Evolutionary conservation across 2,888 invertebrate genomes (phyloP).

Genomic region (Nebria brevicollis): DNA sequence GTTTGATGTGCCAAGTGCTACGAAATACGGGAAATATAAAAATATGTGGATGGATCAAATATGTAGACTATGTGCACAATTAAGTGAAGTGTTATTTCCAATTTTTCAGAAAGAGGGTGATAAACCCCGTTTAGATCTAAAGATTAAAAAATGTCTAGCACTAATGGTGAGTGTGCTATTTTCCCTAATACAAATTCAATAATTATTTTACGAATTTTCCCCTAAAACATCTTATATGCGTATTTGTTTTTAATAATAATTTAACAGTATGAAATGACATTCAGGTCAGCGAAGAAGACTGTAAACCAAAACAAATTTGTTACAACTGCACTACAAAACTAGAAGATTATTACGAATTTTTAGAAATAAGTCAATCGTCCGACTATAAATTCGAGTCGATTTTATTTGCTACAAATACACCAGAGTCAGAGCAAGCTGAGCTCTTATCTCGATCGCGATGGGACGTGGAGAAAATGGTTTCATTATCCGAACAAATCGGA

Average conservation of each 20-base stretch:
- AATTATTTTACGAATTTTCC: too few species aligned
- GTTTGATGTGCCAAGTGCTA: neutral
- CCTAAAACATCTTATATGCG: neutral
- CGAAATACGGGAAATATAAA: neutral
- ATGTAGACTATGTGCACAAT: conserved; percentile 59
- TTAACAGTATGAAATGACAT: conserved; percentile 25
- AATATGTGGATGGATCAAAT: conserved; percentile 55
- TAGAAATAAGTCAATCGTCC: conserved; percentile 57
- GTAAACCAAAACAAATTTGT: conserved; percentile 61
- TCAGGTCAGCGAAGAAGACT: conserved; percentile 59
- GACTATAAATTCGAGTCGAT: conserved; percentile 59
- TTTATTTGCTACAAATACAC: conserved; percentile 44
- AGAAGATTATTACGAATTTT: conserved; percentile 58
- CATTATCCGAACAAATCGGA: conserved; percentile 26
- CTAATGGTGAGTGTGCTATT: conserved; percentile 55
- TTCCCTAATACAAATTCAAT: too few species aligned
- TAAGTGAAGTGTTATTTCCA: conserved; percentile 56
- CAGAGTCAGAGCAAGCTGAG: conserved; percentile 14
- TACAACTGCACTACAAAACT: conserved; percentile 59
- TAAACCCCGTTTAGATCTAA: conserved; percentile 56
- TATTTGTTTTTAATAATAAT: too few species aligned
- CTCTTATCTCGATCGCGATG: conserved; percentile 17
- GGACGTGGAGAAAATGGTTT: conserved; percentile 32
- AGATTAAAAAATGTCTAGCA: conserved; percentile 60
- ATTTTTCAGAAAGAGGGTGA: conserved; percentile 56